These are phyloP conservation scores for Pecten maximus DNA, from an alignment of 2,888 invertebrate genomes.

Conservation along the genomic window DNA sequence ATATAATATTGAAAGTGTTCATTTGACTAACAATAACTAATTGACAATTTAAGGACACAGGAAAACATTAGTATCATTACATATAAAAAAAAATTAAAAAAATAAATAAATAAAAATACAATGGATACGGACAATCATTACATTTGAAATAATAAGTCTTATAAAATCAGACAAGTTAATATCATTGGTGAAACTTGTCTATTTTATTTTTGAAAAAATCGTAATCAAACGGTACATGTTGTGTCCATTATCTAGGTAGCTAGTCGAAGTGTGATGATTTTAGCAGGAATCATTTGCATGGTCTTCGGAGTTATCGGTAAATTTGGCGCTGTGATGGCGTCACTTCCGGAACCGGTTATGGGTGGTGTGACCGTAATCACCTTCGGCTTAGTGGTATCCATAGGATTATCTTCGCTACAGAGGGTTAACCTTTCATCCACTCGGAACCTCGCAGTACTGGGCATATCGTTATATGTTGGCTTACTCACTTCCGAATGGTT, in stretches of 20 bases:
- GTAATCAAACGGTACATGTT: neutral
- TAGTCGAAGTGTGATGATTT: neutral
- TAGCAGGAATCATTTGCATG: neutral
- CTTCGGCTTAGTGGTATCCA: neutral
- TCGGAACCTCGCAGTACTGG: neutral
- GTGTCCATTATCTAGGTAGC: neutral
- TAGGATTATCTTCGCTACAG: neutral
- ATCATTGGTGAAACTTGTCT: too few relatives aligned
- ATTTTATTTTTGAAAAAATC: too few relatives aligned
- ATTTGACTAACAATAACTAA: too few relatives aligned
- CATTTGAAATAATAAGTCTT: too few relatives aligned
- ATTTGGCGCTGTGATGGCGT: neutral
- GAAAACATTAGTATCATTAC: too few relatives aligned
- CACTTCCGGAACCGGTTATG: constrained; percentile 3
- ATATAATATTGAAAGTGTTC: too few relatives aligned
- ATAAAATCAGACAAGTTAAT: too few relatives aligned
- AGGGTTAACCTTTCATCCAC: neutral
- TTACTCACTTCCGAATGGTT: neutral
- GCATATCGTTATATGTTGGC: neutral
- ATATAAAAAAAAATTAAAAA: too few relatives aligned
- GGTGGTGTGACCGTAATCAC: neutral
- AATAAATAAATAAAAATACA: too few relatives aligned
- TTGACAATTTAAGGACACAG: too few relatives aligned
- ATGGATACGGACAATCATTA: too few relatives aligned
- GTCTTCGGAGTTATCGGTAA: neutral